Base-by-base conservation (phyloP, 1,140 invertebrate genomes). In the Hylyphantes graminicola region DNA sequence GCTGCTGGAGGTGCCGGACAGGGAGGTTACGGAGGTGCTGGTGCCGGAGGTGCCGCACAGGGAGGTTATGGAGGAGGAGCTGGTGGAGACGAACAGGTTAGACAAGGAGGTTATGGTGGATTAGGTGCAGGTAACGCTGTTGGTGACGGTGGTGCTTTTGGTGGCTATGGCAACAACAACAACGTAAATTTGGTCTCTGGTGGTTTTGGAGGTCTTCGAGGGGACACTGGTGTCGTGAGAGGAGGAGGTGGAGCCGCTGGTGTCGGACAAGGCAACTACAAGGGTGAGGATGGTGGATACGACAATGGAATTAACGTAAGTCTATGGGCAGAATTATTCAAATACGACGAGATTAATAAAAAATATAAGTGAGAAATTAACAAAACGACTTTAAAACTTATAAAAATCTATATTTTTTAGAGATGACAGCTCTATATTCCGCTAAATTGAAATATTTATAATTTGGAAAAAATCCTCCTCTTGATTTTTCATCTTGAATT, bases 261-360 rank as follows among this genome's bases (percentile, higher is more conserved):
- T 68, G 73, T 77, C 48, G 82, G 82, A 48, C 82, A 85, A 85
- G 82, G 82, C 61, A 85, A 85, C 74, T 85, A 85, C 74, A 85
- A 85, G 64, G 82, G 82, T 64, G 82, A 84, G 61, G 82, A 85
- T 70, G 80, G 80, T 74, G 80, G 80, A 7, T 85, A 85, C 54
- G 73, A 70, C 53, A 77, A 76, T 53, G 63, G 59, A 61, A 63
- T 59, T 59, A 85, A 85, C 17, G 82, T 85, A 85, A 85, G 82
- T 85, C 17, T 4, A 21, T 65, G 13, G 35, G 35, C 35, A 35
- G 35, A 35, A 35, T 35, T 35, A 35, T 35, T 35, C 35, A 35
- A 35, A 35, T 35, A 35, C 35, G 5, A 35, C 35, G 35, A 35
- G 5, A 35, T 35, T 35, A 35, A 35, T 35, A 35, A 35, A 5